Evolutionary conservation across 2,797 vertebrate genomes (phyloP).

Genomic region (Pangasius larnaudii): DNA sequence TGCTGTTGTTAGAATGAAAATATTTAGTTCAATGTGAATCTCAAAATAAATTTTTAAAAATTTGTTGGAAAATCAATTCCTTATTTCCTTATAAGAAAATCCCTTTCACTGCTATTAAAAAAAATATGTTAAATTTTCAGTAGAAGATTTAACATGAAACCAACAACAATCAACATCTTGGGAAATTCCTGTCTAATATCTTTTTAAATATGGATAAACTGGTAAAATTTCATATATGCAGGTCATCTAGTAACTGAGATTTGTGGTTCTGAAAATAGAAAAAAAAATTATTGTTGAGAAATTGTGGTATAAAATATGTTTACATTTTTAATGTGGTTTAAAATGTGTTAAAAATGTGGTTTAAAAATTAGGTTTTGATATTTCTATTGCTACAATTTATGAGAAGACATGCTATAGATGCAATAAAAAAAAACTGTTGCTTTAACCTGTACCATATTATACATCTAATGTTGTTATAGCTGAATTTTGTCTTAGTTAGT

Average conservation of each 20-base stretch:
- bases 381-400: neutral
- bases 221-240: neutral
- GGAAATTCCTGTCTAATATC: neutral
- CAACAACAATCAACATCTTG: neutral
- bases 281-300: neutral
- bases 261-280: neutral
- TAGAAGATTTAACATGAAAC: neutral
- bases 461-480: neutral
- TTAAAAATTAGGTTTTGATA: neutral
- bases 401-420: neutral
- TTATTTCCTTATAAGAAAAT: neutral
- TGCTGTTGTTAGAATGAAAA: neutral
- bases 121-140: neutral
- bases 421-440: neutral
- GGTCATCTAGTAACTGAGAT: neutral
- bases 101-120: neutral
- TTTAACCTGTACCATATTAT: neutral
- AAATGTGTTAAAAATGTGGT: no score
- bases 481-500: neutral
- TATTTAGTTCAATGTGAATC: neutral
- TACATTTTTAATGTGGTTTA: no score
- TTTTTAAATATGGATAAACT: neutral
- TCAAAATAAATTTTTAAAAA: neutral
- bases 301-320: no score
- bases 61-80: neutral